These are phyloP conservation scores for Protosalanx chinensis DNA, from an alignment of 2,797 vertebrate genomes.

Conservation along the genomic window DNA sequence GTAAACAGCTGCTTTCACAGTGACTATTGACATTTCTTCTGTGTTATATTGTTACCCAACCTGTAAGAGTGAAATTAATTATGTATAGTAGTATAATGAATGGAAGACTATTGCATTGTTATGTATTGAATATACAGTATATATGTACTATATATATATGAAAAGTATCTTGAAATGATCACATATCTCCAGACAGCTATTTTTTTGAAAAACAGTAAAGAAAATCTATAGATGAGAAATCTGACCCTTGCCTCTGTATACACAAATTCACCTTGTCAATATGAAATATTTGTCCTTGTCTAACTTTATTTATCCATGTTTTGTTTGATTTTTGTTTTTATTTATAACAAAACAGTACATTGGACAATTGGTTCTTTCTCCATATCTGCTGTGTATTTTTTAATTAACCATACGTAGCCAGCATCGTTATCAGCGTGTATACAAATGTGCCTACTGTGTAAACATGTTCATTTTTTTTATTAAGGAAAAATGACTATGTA, in stretches of 20 bases:
- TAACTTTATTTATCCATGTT: not conserved
- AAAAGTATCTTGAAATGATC: constrained; percentile 36
- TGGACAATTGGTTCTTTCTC: constrained; percentile 21
- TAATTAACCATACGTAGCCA: constrained; percentile 15
- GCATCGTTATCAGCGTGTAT: constrained; percentile 32
- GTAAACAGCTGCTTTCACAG: constrained; percentile 30
- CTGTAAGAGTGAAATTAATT: constrained; percentile 38
- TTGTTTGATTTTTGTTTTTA: constrained; percentile 16
- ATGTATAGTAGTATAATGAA: constrained; percentile 13
- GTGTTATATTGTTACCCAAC: constrained; percentile 39
- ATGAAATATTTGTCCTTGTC: not conserved
- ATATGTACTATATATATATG: constrained; percentile 24
- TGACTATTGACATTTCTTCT: constrained; percentile 39
- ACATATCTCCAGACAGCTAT: constrained; percentile 45
- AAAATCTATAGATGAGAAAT: not conserved
- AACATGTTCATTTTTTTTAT: constrained; percentile 26
- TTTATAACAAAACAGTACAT: constrained; percentile 4
- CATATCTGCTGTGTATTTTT: constrained; percentile 16
- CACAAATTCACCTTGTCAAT: not conserved
- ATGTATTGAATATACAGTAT: constrained; percentile 39
- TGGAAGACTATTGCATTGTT: constrained; percentile 49
- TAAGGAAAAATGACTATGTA: constrained; percentile 14
- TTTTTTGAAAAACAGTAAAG: constrained; percentile 42
- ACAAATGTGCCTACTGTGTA: constrained; percentile 39
- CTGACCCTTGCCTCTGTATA: not conserved